Evolutionary conservation across 2,888 invertebrate genomes (phyloP).

Genomic region (Conistra vaccinii): DNA sequence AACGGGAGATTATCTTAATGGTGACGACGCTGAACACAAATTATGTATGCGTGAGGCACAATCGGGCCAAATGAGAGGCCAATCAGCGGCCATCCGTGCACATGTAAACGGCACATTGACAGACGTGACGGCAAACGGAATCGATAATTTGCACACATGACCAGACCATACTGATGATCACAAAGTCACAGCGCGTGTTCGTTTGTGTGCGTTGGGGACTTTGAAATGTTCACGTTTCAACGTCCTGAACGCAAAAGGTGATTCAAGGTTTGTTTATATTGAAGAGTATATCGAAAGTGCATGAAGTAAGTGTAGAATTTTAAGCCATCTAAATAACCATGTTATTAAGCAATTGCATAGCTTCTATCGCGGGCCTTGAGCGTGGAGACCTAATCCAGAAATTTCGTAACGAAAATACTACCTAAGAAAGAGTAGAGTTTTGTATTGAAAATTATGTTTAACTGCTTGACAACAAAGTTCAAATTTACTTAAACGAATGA

Average conservation of each 20-base stretch:
- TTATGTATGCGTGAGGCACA: slow-evolving; percentile 88
- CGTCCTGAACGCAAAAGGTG: background rate
- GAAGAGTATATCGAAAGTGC: background rate
- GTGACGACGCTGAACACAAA: slow-evolving; percentile 80
- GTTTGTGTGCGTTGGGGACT: slow-evolving; percentile 18
- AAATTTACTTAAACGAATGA: no score
- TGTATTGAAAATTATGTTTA: no score
- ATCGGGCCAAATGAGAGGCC: slow-evolving; percentile 88
- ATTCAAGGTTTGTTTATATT: background rate
- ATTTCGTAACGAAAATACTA: no score
- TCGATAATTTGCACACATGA: slow-evolving; percentile 77
- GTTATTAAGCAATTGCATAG: no score
- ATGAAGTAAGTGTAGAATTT: background rate
- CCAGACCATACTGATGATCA: slow-evolving; percentile 42
- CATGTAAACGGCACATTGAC: slow-evolving; percentile 80
- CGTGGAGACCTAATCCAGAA: no score
- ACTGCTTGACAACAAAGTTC: no score
- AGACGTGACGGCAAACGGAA: slow-evolving; percentile 81
- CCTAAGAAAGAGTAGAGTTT: no score
- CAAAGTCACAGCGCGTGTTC: slow-evolving; percentile 39
- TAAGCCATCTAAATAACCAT: background rate
- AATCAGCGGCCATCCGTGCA: slow-evolving; percentile 82
- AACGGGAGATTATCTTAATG: slow-evolving; percentile 87
- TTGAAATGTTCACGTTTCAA: slow-evolving; percentile 20
- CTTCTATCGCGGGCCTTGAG: no score